phyloP scores from a whole-genome alignment of 2,888 invertebrate species.

The Drosophila mettleri region DNA sequence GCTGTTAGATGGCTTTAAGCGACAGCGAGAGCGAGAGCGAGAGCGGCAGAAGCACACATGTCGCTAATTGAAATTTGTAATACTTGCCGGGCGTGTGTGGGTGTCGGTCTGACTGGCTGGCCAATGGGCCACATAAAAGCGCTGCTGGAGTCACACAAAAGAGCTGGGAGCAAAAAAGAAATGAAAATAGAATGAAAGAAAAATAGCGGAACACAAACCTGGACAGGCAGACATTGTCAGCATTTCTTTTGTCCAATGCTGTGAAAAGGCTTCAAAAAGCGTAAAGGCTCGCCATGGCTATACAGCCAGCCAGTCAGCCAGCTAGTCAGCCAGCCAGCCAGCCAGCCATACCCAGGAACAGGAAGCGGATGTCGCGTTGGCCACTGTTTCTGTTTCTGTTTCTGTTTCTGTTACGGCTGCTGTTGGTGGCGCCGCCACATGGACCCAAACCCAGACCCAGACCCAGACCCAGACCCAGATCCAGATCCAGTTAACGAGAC shows the following conservation, averaged over 20 bases:
- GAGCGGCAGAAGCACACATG: constrained; percentile 31
- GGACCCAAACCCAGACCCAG: constrained; percentile 33
- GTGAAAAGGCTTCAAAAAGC: constrained; percentile 77
- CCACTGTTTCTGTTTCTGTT: constrained; percentile 63
- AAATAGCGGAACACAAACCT: constrained; percentile 61
- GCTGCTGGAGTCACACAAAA: constrained; percentile 41
- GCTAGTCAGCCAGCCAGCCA: constrained; percentile 27
- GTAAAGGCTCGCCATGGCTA: constrained; percentile 52
- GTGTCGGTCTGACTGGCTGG: constrained; percentile 48
- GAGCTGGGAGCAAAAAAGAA: constrained; percentile 2
- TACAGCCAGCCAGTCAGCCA: constrained; percentile 12
- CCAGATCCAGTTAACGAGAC: constrained; percentile 14
- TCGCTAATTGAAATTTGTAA: constrained; percentile 76
- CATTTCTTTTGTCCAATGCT: constrained; percentile 69
- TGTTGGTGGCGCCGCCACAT: constrained; percentile 45
- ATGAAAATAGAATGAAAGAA: constrained; percentile 47
- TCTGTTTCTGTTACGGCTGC: constrained; percentile 27
- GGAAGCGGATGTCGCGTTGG: constrained; percentile 79
- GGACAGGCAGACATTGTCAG: constrained; percentile 71
- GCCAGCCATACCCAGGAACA: constrained; percentile 63
- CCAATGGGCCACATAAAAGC: constrained; percentile 64
- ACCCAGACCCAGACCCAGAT: constrained; percentile 25
- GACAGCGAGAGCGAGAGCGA: constrained; percentile 21
- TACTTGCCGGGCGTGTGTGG: constrained; percentile 37
- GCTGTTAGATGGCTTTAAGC: constrained; percentile 38